A percentile compares a stretch with the other conserved stretches of the same genome.
These are phyloP conservation scores for Chloroclysta siterata DNA, from an alignment of 2,888 invertebrate species.

Conservation along the genomic window DNA sequence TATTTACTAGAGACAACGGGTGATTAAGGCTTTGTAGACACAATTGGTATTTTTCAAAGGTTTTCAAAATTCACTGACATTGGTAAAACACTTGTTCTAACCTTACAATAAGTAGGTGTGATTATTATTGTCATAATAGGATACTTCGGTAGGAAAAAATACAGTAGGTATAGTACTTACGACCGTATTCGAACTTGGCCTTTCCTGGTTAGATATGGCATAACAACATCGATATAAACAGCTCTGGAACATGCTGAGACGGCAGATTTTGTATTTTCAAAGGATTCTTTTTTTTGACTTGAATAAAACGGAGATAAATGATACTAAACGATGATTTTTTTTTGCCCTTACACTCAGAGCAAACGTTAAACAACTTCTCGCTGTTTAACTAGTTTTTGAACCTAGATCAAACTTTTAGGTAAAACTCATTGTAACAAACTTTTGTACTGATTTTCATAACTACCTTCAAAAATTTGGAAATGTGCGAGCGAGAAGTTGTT, in stretches of 20 bases:
- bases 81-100: conserved; percentile 4
- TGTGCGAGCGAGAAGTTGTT: too few relatives aligned
- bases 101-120: background rate
- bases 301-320: conserved; percentile 18
- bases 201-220: conserved; percentile 2
- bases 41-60: conserved; percentile 5
- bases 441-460: too few relatives aligned
- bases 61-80: conserved; percentile 6
- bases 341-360: background rate
- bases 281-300: conserved; percentile 3
- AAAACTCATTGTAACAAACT: too few relatives aligned
- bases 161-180: background rate
- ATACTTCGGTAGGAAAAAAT: background rate
- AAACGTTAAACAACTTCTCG: too few relatives aligned
- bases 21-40: conserved; percentile 2
- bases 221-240: conserved; percentile 15
- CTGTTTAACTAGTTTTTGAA: too few relatives aligned
- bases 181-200: background rate
- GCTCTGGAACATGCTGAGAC: conserved; percentile 18
- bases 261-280: background rate
- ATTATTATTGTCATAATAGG: background rate
- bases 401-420: too few relatives aligned
- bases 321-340: conserved; percentile 12
- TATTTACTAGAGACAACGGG: conserved; percentile 1
- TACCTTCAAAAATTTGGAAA: too few relatives aligned